phyloP scores from a whole-genome alignment of 2,797 vertebrate species.

The Ceryle rudis region DNA sequence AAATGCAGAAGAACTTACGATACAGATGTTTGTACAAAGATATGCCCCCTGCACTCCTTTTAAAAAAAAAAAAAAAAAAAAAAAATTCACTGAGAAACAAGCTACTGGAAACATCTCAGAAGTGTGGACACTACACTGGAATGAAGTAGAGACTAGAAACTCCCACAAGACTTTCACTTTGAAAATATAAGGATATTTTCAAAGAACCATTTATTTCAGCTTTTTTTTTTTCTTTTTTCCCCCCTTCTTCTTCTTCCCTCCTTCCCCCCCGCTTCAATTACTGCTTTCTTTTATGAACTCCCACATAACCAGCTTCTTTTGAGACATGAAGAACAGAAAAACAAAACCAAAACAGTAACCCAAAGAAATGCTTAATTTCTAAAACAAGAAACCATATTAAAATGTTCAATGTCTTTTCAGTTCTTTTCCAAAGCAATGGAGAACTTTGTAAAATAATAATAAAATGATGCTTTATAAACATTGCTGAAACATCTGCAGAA shows the following conservation, averaged over 20 bases:
- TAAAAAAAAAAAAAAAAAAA: background rate
- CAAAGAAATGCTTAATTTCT: background rate
- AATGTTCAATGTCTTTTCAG: background rate
- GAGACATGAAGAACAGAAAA: background rate
- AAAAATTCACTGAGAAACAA: background rate
- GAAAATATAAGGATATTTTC: background rate
- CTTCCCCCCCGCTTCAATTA: background rate
- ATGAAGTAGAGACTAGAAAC: background rate
- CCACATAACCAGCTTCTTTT: background rate
- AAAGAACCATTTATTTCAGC: background rate
- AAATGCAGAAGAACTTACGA: background rate
- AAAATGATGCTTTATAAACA: background rate
- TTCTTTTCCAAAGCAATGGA: background rate
- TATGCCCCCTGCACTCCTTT: background rate
- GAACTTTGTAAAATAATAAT: background rate
- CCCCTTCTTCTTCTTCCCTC: background rate
- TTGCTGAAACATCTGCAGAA: background rate
- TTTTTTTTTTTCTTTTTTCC: background rate
- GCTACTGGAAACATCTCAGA: background rate
- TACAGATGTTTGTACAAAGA: background rate
- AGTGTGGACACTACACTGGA: background rate
- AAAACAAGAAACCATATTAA: background rate
- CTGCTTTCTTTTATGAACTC: background rate
- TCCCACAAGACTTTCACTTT: background rate
- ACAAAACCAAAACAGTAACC: background rate